Evolutionary conservation across 1,140 invertebrate genomes (phyloP), one percentile per base, ranked within the genome.

Genomic region (Drosophila neocordata): DNA sequence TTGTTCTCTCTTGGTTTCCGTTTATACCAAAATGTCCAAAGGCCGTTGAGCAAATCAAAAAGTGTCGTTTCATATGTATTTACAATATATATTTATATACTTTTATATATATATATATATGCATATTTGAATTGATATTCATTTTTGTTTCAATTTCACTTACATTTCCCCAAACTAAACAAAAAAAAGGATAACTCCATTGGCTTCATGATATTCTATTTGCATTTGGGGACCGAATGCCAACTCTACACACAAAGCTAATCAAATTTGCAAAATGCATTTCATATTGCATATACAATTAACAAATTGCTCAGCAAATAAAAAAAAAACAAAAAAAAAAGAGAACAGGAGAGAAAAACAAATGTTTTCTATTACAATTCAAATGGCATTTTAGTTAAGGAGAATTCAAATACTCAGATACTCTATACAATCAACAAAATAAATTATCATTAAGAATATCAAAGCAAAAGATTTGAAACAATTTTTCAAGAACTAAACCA

Each of bases 111-210:
- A 31, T 31, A 31, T 31, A 69, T 79, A 61, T 62, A 74, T 81
- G 81, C 82, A 85, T 85, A 85, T 85, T 85, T 87, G 61, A 87
- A 78, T 69, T 78, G 58, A 81, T 87, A 81, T 87, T 71, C 77
- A 85, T 81, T 81, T 85, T 69, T 72, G 61, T 74, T 81, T 73
- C 81, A 84, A 81, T 85, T 85, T 73, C 18, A 20, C 15, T 48
- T 48, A 48, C 41, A 18, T 48, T 44, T 44, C 41, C 13, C 13
- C 6, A 7, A 13, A 41, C 38, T 31, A 15, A 5, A 44, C 13
- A 44, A 13, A 44, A 8, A 41, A 13, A 44, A 7, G 15, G 41
- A 48, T 15, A 48, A 48, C 41, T 48, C 41, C 41, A 20, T 48
- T 48, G 41, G 20, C 41, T 15, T 20, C 41, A 20, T 15, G 15